Evolutionary conservation across 1,140 invertebrate species (phyloP), one percentile per base, ranked within the genome.

Genomic region (Calephelis virginiensis): DNA sequence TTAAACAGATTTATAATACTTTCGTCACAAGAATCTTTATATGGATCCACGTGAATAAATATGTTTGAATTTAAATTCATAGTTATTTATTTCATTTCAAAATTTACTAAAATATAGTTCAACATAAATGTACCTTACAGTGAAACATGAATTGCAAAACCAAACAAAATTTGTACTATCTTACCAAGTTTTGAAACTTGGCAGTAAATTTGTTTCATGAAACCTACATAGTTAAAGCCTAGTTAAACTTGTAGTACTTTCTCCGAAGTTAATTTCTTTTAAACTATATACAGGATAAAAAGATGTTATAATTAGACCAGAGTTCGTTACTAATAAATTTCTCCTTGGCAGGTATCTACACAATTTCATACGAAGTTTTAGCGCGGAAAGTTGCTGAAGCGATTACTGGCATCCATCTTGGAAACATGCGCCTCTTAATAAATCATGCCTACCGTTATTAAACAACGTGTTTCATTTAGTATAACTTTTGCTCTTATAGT

Each of bases 371-470:
- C 63, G 17, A 53, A 53, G 49, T 53, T 53, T 60, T 59, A 43
- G 66, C 66, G 28, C 12, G n/a, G 53, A 53, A 53, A 53, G 13
- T 53, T 63, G 61, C 48, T 63, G 63, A 45, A 68, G 59, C 66
- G 66, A 63, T 68, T 49, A 62, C 66, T 61, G 61, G 66, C 66
- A 68, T 68, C 66, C 49, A 53, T 53, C 49, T 68, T 53, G 43
- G 45, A 61, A 63, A 68, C 61, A 68, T 50, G 66, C 49, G 66
- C 49, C 49, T 49, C 49, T 68, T 68, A 62, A 68, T 68, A 68
- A 68, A 68, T 68, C 66, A 68, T 68, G 61, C 49, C 43, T 43
- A 49, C 61, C 17, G 66, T 63, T 50, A 59, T 68, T 37, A 68
- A 68, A 17, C 49, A 53, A 53, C 49, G 49, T 53, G 49, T 53